Conservation (phyloP, 2,888 invertebrate species). For the Drosophila fulvimacula region DNA sequence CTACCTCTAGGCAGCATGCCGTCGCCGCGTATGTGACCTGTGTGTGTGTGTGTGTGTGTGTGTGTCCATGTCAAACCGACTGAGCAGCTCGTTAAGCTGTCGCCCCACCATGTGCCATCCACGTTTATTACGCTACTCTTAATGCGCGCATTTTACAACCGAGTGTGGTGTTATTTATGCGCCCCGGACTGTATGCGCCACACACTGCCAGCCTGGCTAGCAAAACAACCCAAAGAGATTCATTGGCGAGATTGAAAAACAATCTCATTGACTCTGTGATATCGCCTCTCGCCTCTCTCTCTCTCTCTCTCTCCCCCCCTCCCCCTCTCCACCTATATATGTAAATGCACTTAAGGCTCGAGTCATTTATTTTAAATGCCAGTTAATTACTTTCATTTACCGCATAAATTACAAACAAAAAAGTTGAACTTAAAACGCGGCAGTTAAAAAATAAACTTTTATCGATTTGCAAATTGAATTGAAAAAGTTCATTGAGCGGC, state of each 20-base stretch:
- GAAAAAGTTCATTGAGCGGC: constrained; percentile 5
- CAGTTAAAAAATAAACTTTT: constrained; percentile 23
- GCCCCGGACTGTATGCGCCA: constrained; percentile 23
- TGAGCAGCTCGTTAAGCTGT: constrained; percentile 78
- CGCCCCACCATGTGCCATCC: constrained; percentile 34
- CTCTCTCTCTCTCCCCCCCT: background rate
- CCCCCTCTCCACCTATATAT: background rate
- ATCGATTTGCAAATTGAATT: constrained; percentile 18
- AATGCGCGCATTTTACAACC: constrained; percentile 73
- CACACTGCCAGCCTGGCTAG: background rate
- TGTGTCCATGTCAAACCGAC: constrained; percentile 54
- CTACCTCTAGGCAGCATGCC: constrained; percentile 1
- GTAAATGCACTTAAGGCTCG: constrained; percentile 11
- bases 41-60: constrained; percentile 30
- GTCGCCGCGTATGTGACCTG: constrained; percentile 56
- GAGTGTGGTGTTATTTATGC: constrained; percentile 61
- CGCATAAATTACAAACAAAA: constrained; percentile 5
- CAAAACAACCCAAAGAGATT: constrained; percentile 13
- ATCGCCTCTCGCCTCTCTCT: background rate
- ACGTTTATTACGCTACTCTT: constrained; percentile 73
- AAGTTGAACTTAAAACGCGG: constrained; percentile 14
- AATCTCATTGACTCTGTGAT: constrained; percentile 10
- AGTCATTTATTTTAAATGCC: constrained; percentile 6
- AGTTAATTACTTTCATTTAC: constrained; percentile 18
- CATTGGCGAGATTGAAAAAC: constrained; percentile 11